A percentile compares a stretch with the other conserved stretches of the same genome.
These are phyloP conservation scores for Rhogogaster chlorosoma DNA, from an alignment of 2,888 invertebrate genomes.

Conservation along the genomic window DNA sequence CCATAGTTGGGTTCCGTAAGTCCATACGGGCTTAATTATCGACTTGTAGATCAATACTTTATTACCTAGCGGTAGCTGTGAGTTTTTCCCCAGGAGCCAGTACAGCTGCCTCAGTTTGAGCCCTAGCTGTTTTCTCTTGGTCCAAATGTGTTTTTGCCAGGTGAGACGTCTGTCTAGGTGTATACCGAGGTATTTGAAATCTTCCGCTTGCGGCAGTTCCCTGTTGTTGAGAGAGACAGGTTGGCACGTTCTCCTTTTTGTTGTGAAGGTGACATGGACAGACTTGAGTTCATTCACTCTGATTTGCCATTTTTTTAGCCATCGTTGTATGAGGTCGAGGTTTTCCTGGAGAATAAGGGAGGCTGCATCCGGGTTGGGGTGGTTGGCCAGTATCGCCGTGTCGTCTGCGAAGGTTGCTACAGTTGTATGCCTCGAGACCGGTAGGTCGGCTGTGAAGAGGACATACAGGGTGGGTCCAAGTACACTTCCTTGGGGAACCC, in stretches of 20 bases:
- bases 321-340: conserved; percentile 49
- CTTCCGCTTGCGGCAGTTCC: conserved; percentile 33
- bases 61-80: conserved; percentile 51
- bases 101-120: conserved; percentile 51
- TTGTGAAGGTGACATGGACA: conserved; percentile 61
- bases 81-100: conserved; percentile 55
- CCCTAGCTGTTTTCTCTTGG: conserved; percentile 55
- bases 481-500: conserved; percentile 60
- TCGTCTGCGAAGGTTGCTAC: conserved; percentile 61
- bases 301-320: conserved; percentile 61
- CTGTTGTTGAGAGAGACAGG: background rate
- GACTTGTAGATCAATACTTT: conserved; percentile 54
- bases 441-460: conserved; percentile 58
- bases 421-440: conserved; percentile 49
- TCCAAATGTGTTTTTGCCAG: conserved; percentile 56
- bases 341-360: conserved; percentile 50
- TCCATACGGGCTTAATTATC: conserved; percentile 55
- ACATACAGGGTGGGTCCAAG: conserved; percentile 58
- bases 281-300: conserved; percentile 62
- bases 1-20: conserved; percentile 57
- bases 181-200: conserved; percentile 61
- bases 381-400: conserved; percentile 55
- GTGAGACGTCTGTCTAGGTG: conserved; percentile 57
- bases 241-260: conserved; percentile 32
- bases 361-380: conserved; percentile 51